phyloP scores from a whole-genome alignment of 1,140 invertebrate genomes.

The Cydia fagiglandana region DNA sequence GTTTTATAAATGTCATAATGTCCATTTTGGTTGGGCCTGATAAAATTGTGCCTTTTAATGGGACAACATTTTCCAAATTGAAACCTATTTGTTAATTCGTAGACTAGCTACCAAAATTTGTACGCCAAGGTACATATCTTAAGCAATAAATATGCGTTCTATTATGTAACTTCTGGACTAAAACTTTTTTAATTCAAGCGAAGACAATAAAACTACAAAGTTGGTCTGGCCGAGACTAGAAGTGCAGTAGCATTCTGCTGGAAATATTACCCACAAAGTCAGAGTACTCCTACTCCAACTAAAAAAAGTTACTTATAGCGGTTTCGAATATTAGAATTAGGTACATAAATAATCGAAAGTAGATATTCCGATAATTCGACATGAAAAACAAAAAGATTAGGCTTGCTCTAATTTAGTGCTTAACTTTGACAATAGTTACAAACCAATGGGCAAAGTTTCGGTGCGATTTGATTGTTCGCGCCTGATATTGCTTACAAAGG shows the following conservation, averaged over 20 bases:
- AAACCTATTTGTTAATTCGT: no score
- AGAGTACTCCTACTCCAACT: neutral
- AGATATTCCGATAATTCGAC: conserved; percentile 33
- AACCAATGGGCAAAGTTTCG: conserved; percentile 53
- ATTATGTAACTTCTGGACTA: conserved; percentile 40
- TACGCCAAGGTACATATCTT: no score
- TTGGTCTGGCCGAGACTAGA: conserved; percentile 38
- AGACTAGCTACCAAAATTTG: no score
- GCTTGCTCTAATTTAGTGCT: conserved; percentile 45
- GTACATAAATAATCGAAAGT: neutral
- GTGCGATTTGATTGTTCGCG: conserved; percentile 47
- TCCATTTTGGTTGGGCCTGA: no score
- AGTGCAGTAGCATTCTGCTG: conserved; percentile 39
- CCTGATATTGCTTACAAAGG: conserved; percentile 44
- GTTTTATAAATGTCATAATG: no score
- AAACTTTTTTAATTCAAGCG: conserved; percentile 61
- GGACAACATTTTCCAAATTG: no score
- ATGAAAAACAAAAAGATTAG: conserved; percentile 45
- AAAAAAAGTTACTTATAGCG: neutral
- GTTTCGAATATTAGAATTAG: conserved; percentile 5
- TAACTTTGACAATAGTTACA: conserved; percentile 51
- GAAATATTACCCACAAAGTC: conserved; percentile 35
- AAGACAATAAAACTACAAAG: conserved; percentile 58
- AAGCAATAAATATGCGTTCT: conserved; percentile 40
- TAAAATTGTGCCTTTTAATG: no score